Base-by-base conservation (phyloP, 2,797 vertebrate species). In the Neomorphus geoffroyi region DNA sequence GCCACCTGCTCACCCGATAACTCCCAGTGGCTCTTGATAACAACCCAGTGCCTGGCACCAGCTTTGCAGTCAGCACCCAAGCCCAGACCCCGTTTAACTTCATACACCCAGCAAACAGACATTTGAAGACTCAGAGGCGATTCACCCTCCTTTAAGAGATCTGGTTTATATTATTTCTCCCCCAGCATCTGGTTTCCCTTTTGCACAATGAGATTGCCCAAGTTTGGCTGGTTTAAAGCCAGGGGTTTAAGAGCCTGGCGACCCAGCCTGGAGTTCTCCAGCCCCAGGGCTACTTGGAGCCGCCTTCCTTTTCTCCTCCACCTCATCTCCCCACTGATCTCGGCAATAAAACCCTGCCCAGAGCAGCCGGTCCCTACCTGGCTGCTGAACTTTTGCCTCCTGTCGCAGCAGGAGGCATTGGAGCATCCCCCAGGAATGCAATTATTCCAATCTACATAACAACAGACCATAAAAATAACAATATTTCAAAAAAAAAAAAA, bases 301-400 rank as follows among this genome's bases (percentile, higher is more conserved):
- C 18, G 46, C 53, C 51, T 84, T 45, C 33, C n/a, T 74, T 74
- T 32, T 18, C 9, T 33, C 66, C 75, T 19, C 32, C 23, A 45
- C 23, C 54, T 84, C 77, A 54, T 51, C 60, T 92, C 50, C 3
- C 7, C 15, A 5, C 54, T 75, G 19, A 94, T 81, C 45, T 18
- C 4, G 1, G 70, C 77, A 48, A 57, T 83, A 94, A 96, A 77
- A 46, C 72, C 72, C 94, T 80, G 85, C 80, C 90, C 62, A 66
- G 32, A 53, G 82, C 93, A 43, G 35, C 50, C 32, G 9, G 60
- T 80, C 88, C 89, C 89, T 60, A 86, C 82, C 92, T 82, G 82
- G 50, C 61, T 88, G 61, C 80, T 74, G 86, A 86, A 80, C 93
- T 93, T 88, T 74, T 86, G 74, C 74, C 94, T 91, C 27, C 60